A percentile compares a stretch with the other conserved stretches of the same genome.
Conservation (phyloP, 2,113 vertebrate species). For the Halichoerus grypus region DNA sequence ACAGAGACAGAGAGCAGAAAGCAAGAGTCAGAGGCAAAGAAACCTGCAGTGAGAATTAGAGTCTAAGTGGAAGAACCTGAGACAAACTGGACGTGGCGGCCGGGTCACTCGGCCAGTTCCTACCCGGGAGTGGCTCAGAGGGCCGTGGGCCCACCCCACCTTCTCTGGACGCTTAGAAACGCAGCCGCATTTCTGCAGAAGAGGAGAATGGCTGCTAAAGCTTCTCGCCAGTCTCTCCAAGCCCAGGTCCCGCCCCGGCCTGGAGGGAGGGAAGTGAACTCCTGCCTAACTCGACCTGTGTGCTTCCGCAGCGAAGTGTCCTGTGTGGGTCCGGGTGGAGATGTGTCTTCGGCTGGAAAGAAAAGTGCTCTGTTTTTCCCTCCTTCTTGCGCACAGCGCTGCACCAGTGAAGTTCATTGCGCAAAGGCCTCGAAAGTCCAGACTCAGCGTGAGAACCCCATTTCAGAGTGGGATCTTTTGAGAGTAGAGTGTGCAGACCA, state of each 20-base stretch:
- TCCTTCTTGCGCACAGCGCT: rapidly evolving
- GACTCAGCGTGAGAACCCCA: not conserved
- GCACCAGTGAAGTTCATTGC: not conserved
- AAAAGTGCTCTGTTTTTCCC: not conserved
- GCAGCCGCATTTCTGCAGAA: not conserved
- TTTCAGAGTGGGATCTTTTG: not conserved
- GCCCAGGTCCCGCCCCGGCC: not conserved
- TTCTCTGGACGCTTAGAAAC: not conserved
- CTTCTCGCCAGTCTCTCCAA: not conserved
- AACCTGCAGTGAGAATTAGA: not conserved
- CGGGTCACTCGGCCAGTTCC: not conserved
- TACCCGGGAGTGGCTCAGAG: not conserved
- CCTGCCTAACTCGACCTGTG: not conserved
- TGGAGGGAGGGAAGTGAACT: not conserved
- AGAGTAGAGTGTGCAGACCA: not conserved
- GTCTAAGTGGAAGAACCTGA: not conserved
- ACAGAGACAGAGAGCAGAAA: not conserved
- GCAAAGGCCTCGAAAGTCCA: rapidly evolving
- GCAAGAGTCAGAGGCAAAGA: not conserved
- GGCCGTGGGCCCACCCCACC: not conserved
- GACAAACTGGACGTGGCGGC: not conserved
- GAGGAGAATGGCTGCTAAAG: not conserved
- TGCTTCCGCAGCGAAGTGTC: not conserved
- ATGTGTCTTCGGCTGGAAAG: not conserved
- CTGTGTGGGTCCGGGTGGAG: not conserved